Base-by-base conservation (phyloP, 64 coral and sea anemone genomes). In the Stichodactyla mertensii region DNA sequence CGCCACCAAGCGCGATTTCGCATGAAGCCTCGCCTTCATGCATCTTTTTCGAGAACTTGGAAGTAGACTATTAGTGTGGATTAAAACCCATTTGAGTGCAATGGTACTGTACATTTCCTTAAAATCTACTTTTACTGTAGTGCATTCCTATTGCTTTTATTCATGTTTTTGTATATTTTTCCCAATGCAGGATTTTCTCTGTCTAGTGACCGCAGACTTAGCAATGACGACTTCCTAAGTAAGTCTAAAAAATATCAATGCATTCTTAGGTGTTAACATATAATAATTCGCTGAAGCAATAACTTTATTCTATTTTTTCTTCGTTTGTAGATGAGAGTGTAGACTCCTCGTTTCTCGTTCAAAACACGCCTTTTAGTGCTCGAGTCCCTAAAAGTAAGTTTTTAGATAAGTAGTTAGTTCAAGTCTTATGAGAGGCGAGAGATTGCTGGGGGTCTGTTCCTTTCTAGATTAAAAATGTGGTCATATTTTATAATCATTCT, bases 201-300 rank as follows among this genome's bases (percentile, higher is more conserved):
- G 22, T n/a, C 51, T 28, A 52, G 36, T 15, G 78, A 81, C 52
- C 36, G 78, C 1, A 81, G 78, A 22, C 78, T 81, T 7, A 81
- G 78, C 20, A 7, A 81, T 81, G 78, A 55, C 16, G 52, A 81
- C n/a, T 81, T 81, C 78, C 15, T 81, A 81, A 81, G 78, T 81
- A 81, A 81, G 78, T 22, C 5, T 22, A n/a, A 66, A 66, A n/a
- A 66, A 66, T 22, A 0, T 66, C 2, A 45, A 58, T 58, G 56
- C 14, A 11, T 58, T 74, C 27, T 6, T 31, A 31, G 36, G 27
- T 74, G 69, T 74, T 31, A 10, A 4, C 12, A 23, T 20, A 69
- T 69, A 24, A 9, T 7, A 7, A n/a, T n/a, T n/a, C 19, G 20
- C 5, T 7, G 19, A n/a, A 66, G 22, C 62, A 5, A 6, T 66